phyloP scores from a whole-genome alignment of 2,797 vertebrate genomes.

The Eulemur rubriventer region DNA sequence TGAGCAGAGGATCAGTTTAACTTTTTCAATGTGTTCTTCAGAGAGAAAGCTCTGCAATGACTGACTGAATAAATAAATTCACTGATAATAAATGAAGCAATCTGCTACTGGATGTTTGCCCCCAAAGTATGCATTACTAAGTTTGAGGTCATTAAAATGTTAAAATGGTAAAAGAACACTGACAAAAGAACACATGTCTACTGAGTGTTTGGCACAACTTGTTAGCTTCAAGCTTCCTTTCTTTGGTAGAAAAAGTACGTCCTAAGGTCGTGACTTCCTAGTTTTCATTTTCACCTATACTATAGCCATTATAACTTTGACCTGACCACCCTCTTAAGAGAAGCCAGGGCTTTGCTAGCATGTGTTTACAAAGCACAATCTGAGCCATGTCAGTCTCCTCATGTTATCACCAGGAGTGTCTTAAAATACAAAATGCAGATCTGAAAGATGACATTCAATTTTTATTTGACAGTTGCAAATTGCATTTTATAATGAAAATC shows the following conservation, averaged over 20 bases:
- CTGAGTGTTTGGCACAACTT: neutral
- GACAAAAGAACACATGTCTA: conserved; percentile 1
- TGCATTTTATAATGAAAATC: conserved; percentile 57
- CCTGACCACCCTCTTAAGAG: neutral
- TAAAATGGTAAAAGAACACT: conserved; percentile 46
- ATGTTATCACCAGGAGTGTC: conserved; percentile 40
- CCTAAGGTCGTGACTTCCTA: conserved; percentile 23
- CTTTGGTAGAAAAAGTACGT: conserved; percentile 19
- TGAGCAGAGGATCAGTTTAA: neutral
- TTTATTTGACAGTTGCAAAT: conserved; percentile 54
- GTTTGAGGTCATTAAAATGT: conserved; percentile 31
- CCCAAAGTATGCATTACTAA: conserved; percentile 44
- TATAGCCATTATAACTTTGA: neutral
- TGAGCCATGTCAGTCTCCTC: neutral
- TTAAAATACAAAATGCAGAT: conserved; percentile 60
- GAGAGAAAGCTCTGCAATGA: conserved; percentile 48
- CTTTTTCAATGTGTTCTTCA: conserved; percentile 36
- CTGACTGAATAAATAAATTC: conserved; percentile 55
- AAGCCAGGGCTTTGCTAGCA: neutral
- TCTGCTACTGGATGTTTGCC: conserved; percentile 31
- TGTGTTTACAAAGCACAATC: conserved; percentile 11
- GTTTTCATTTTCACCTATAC: conserved; percentile 35
- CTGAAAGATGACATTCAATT: conserved; percentile 25
- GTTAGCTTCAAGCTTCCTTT: conserved; percentile 43
- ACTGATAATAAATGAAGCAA: conserved; percentile 62